Evolutionary conservation across 2,113 vertebrate genomes (phyloP).

Genomic region (Sprattus sprattus): DNA sequence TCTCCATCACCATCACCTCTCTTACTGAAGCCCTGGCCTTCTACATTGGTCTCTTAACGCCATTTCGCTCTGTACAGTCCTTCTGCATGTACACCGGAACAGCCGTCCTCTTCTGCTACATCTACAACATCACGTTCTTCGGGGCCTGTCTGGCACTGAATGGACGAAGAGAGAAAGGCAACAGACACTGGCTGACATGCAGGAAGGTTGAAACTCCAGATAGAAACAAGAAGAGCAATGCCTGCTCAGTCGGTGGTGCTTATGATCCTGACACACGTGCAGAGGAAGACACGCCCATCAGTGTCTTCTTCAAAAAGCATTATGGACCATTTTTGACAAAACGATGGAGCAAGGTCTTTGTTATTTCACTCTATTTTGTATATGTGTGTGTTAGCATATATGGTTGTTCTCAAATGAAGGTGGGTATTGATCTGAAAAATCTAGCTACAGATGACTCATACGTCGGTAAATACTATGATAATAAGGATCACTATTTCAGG

Average conservation of each 20-base stretch:
- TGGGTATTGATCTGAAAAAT: conserved; percentile 62
- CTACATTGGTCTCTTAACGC: conserved; percentile 71
- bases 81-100: conserved; percentile 75
- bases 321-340: conserved; percentile 61
- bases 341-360: conserved; percentile 41
- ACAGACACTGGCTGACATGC: conserved; percentile 65
- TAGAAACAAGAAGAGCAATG: background rate
- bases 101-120: conserved; percentile 74
- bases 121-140: conserved; percentile 74
- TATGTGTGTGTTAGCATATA: conserved; percentile 60
- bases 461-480: conserved; percentile 57
- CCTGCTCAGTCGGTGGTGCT: conserved; percentile 51
- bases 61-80: conserved; percentile 66
- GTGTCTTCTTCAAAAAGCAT: conserved; percentile 60
- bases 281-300: conserved; percentile 47
- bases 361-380: conserved; percentile 50
- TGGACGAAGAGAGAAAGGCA: conserved; percentile 59
- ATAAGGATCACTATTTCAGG: conserved; percentile 62
- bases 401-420: conserved; percentile 55
- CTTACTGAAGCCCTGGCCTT: conserved; percentile 73
- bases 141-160: conserved; percentile 74
- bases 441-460: conserved; percentile 59
- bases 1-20: conserved; percentile 77
- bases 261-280: conserved; percentile 10
- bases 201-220: conserved; percentile 43